Evolutionary conservation across 2,797 vertebrate species (phyloP).

Genomic region (Pteronotus mesoamericanus): DNA sequence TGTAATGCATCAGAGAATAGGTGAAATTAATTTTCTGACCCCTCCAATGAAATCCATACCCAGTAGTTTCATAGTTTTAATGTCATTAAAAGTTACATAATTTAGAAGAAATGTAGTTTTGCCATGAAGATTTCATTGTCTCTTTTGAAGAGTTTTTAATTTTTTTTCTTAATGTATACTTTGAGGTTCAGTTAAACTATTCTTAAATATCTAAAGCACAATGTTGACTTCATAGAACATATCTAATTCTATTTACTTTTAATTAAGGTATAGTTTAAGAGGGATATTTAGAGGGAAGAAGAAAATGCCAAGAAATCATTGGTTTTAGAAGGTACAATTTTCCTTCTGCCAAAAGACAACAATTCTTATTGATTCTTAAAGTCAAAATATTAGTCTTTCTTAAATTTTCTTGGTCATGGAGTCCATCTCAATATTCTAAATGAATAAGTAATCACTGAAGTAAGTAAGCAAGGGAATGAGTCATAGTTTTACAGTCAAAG

Average conservation of each 20-base stretch:
- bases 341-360: background rate
- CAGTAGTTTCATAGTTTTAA: slow-evolving; percentile 58
- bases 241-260: slow-evolving; percentile 74
- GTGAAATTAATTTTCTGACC: background rate
- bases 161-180: slow-evolving; percentile 70
- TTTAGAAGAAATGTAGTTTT: slow-evolving; percentile 66
- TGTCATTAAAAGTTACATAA: slow-evolving; percentile 61
- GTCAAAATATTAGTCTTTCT: background rate
- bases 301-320: slow-evolving; percentile 67
- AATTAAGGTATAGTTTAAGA: slow-evolving; percentile 55
- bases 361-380: background rate
- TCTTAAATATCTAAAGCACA: slow-evolving; percentile 66
- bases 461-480: background rate
- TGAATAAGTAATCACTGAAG: background rate
- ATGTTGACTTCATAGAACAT: slow-evolving; percentile 65
- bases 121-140: slow-evolving; percentile 56
- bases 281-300: slow-evolving; percentile 45
- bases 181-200: slow-evolving; percentile 66
- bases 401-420: background rate
- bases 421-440: slow-evolving; percentile 1
- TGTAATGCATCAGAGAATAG: slow-evolving; percentile 33
- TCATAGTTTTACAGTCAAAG: background rate
- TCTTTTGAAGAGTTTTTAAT: background rate
- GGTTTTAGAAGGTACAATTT: slow-evolving; percentile 16
- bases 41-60: slow-evolving; percentile 21